These are phyloP conservation scores for Dasyornis broadbenti DNA, from an alignment of 2,113 vertebrate species.

Conservation along the genomic window DNA sequence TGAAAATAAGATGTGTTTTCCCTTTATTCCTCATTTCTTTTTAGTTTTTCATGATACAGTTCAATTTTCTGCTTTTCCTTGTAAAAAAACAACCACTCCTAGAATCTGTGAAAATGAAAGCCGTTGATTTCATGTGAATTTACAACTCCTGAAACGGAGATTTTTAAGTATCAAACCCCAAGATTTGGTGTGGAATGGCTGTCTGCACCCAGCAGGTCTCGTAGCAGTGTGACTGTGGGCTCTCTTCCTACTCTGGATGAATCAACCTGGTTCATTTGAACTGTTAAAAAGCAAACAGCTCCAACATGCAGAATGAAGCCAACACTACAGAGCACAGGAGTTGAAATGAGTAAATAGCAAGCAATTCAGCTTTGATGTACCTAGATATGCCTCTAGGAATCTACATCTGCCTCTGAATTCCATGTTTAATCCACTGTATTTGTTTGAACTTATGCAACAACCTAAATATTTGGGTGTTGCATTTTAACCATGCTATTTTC, in stretches of 20 bases:
- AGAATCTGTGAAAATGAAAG: background rate
- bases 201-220: background rate
- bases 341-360: constrained; percentile 3
- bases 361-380: constrained; percentile 20
- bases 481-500: background rate
- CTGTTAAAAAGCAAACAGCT: background rate
- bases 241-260: background rate
- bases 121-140: background rate
- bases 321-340: background rate
- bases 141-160: background rate
- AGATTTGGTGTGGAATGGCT: background rate
- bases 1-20: constrained; percentile 24
- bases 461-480: background rate
- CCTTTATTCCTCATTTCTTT: constrained; percentile 23
- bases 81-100: background rate
- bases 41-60: background rate
- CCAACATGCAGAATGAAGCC: background rate
- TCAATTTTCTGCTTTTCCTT: background rate
- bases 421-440: background rate
- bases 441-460: background rate
- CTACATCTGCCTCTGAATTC: background rate
- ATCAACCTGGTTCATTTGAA: background rate
- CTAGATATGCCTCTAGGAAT: constrained; percentile 21
- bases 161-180: background rate
- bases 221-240: background rate